phyloP scores from a whole-genome alignment of 1,140 invertebrate species.

The Onthophagus taurus region DNA sequence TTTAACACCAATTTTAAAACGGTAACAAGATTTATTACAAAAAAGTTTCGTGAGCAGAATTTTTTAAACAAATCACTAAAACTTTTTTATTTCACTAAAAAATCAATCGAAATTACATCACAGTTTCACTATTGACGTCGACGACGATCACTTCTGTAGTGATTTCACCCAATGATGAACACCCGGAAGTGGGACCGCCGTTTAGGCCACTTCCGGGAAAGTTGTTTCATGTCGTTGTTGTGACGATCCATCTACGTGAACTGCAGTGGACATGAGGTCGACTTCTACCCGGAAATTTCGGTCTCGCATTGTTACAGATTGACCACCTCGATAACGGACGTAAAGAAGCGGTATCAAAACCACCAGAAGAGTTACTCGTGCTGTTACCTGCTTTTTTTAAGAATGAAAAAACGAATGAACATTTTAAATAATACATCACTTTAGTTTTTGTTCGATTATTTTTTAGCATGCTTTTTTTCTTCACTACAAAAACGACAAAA shows the following conservation, averaged over 20 bases:
- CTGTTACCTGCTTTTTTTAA: conserved; percentile 32
- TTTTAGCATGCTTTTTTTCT: too few relatives aligned
- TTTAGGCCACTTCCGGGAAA: conserved; percentile 8
- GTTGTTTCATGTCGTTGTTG: conserved; percentile 29
- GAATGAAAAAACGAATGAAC: background rate
- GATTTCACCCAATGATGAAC: conserved; percentile 11
- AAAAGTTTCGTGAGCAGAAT: too few relatives aligned
- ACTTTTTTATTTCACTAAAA: too few relatives aligned
- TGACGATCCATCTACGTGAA: conserved; percentile 29
- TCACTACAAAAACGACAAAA: too few relatives aligned
- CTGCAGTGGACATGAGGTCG: conserved; percentile 23
- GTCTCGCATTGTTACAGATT: conserved; percentile 23
- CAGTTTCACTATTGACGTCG: conserved; percentile 14
- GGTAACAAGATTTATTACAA: too few relatives aligned
- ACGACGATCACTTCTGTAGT: conserved; percentile 13
- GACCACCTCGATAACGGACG: conserved; percentile 30
- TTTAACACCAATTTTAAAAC: too few relatives aligned
- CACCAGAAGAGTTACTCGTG: conserved; percentile 34
- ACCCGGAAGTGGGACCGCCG: conserved; percentile 4
- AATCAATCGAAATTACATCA: conserved; percentile 16
- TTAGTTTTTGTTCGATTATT: background rate
- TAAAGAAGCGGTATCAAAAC: conserved; percentile 30
- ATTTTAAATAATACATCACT: too few relatives aligned
- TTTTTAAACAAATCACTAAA: too few relatives aligned
- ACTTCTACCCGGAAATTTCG: conserved; percentile 14